Percentiles rank a stretch among this genome's conserved stretches.
phyloP scores from a whole-genome alignment of 2,888 invertebrate genomes.

The Pyrochroa serraticornis region DNA sequence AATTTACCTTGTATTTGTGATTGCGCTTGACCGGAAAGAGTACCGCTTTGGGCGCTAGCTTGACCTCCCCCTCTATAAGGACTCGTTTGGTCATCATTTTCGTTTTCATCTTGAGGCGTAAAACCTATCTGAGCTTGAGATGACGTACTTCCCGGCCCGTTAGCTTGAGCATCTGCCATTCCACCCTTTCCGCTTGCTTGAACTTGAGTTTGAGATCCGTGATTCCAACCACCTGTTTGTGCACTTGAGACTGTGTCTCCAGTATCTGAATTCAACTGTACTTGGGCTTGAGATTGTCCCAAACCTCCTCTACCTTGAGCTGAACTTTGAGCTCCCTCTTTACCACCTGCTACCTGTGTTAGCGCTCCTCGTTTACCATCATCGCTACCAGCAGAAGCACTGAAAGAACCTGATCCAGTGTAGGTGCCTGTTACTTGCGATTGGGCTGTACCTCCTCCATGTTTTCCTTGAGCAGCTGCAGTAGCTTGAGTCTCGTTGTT shows the following conservation, averaged over 20 bases:
- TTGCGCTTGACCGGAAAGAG: constrained; percentile 78
- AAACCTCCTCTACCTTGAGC: constrained; percentile 77
- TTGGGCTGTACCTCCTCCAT: constrained; percentile 76
- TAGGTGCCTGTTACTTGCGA: constrained; percentile 84
- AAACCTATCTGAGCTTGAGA: constrained; percentile 91
- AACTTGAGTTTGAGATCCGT: constrained; percentile 80
- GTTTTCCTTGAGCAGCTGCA: constrained; percentile 78
- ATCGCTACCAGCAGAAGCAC: constrained; percentile 81
- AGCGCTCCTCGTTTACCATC: constrained; percentile 76
- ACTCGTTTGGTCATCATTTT: constrained; percentile 59
- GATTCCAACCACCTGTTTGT: constrained; percentile 75
- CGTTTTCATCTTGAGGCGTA: constrained; percentile 72
- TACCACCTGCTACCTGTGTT: constrained; percentile 71
- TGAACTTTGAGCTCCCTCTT: constrained; percentile 75
- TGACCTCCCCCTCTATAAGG: constrained; percentile 78
- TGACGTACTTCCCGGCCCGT: constrained; percentile 82
- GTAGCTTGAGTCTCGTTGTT: constrained; percentile 73
- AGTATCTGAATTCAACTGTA: constrained; percentile 75
- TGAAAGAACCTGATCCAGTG: constrained; percentile 77
- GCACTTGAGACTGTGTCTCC: constrained; percentile 78
- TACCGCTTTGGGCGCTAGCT: constrained; percentile 79
- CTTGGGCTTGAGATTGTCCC: constrained; percentile 79
- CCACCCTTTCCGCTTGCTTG: constrained; percentile 84
- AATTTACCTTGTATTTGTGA: constrained; percentile 83
- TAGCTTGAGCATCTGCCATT: constrained; percentile 84